Evolutionary conservation across 2,797 vertebrate species (phyloP), one percentile per base, ranked within the genome.

Genomic region (Miichthys miiuy): DNA sequence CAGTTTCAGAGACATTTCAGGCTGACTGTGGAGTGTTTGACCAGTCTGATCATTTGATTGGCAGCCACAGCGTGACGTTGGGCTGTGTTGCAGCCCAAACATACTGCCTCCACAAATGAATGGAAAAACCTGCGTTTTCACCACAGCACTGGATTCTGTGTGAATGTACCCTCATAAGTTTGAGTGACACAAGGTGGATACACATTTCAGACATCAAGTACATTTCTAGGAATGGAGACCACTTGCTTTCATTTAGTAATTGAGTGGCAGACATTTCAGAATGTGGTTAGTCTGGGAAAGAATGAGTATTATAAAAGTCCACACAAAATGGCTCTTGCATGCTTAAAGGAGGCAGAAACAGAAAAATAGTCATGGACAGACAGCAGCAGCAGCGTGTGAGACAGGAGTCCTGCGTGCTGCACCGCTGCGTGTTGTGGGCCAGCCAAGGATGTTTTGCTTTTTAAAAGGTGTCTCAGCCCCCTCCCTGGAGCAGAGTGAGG

Each of bases 401-500:
- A 64, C 48, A 20, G 46, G 13, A 51, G 65, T 73, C 65, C 72
- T 68, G 76, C 25, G 34, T 80, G 65, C 83, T 20, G 50, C 25
- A 21, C 83, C 56, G 20, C 55, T 46, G 55, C 79, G 70, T 81
- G 68, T 81, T 85, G 66, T 67, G 68, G 69, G 62, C 58, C 55
- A 55, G 75, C 77, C 38, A 54, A 77, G 81, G 84, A 90, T 88
- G 91, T 88, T 89, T 90, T 90, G 82, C 81, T 82, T 80, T 80
- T 89, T 81, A 88, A 88, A 90, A 89, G 88, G 88, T 90, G 87
- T 89, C 86, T 78, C 50, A 72, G 70, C 76, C 54, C 42, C 58
- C 41, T 77, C 83, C 74, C 72, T 17, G 41, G 70, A 86, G 88
- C 76, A 38, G 42, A 30, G 76, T 0, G 70, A 82, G 75, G 87